Conservation (phyloP, 2,113 vertebrate species). For the Echinops telfairi region DNA sequence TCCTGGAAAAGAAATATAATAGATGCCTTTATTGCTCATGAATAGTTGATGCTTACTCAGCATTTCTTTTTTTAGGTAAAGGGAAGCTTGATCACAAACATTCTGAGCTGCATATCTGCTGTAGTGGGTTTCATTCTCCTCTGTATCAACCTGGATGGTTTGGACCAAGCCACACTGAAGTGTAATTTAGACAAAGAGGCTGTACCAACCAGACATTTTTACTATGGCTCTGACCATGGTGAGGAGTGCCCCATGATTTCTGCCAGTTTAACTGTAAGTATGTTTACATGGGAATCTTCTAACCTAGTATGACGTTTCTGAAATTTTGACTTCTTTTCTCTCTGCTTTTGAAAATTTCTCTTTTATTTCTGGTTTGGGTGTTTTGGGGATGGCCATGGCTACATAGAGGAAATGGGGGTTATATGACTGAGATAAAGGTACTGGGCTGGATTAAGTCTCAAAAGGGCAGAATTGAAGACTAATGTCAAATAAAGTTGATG, state of each 20-base stretch:
- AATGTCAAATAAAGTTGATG: neutral
- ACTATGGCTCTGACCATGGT: fast-evolving
- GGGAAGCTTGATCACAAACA: neutral
- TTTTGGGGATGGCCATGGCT: neutral
- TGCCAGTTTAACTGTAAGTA: neutral
- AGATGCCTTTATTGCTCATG: neutral
- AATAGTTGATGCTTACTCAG: neutral
- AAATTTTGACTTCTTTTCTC: neutral
- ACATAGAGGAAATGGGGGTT: neutral
- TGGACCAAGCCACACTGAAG: neutral
- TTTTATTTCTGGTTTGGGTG: neutral
- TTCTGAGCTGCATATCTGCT: constrained; percentile 1
- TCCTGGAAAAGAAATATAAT: neutral
- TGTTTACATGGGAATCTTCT: neutral
- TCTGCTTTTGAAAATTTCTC: neutral
- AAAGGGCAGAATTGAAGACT: neutral
- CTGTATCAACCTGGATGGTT: neutral
- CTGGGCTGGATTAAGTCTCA: fast-evolving
- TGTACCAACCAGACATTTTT: fast-evolving
- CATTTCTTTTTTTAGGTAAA: constrained; percentile 44
- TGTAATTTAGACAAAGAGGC: neutral
- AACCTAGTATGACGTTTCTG: neutral
- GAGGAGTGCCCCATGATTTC: fast-evolving
- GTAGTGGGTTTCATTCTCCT: constrained; percentile 51
- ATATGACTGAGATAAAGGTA: no score